A percentile compares a stretch with the other conserved stretches of the same genome.
These are phyloP conservation scores for Lethenteron camtschaticum DNA, from an alignment of 2,113 vertebrate genomes.

Conservation along the genomic window DNA sequence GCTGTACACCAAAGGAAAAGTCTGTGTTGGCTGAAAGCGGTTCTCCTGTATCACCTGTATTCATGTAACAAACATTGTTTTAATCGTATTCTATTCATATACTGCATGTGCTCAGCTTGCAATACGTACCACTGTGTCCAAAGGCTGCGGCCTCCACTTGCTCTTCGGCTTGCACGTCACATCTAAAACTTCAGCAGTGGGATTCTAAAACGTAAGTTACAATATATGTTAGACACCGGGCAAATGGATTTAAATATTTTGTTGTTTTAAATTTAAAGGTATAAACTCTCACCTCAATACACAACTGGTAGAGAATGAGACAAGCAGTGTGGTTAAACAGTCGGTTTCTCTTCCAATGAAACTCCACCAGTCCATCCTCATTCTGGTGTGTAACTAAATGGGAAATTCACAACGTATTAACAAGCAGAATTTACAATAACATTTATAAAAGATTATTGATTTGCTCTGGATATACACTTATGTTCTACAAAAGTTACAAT, in stretches of 20 bases:
- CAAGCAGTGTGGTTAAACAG: slow-evolving; percentile 83
- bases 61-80: too few relatives aligned
- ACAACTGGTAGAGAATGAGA: slow-evolving; percentile 86
- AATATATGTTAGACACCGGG: slow-evolving; percentile 3
- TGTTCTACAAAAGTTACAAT: too few relatives aligned
- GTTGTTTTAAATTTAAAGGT: too few relatives aligned
- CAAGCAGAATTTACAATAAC: too few relatives aligned
- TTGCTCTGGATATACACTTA: too few relatives aligned
- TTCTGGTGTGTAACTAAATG: slow-evolving; percentile 51
- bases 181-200: slow-evolving; percentile 53
- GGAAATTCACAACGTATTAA: slow-evolving; percentile 7
- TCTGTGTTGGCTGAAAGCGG: too few relatives aligned
- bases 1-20: not conserved
- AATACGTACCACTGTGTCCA: slow-evolving; percentile 78
- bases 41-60: too few relatives aligned
- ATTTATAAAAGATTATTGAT: too few relatives aligned
- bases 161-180: slow-evolving; percentile 78
- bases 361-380: slow-evolving; percentile 46
- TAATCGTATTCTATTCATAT: too few relatives aligned
- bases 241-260: not conserved
- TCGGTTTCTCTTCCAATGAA: slow-evolving; percentile 79
- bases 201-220: slow-evolving; percentile 36
- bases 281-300: slow-evolving; percentile 53
- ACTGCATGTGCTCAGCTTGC: too few relatives aligned
- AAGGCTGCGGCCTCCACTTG: slow-evolving; percentile 78